Conservation (phyloP, 2,797 vertebrate species). For the Chanos chanos region DNA sequence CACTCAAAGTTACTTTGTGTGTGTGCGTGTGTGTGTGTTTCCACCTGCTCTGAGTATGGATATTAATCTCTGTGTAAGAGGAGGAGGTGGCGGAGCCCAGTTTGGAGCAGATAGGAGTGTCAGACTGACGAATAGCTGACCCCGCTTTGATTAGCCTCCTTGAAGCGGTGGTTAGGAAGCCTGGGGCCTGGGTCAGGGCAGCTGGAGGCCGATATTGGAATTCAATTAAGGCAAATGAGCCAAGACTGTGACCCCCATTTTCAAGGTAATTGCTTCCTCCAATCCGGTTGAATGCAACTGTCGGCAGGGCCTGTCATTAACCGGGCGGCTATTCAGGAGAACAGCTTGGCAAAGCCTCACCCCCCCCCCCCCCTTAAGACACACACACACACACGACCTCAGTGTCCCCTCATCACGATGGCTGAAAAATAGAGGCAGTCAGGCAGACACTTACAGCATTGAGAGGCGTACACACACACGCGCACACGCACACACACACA, state of each 20-base stretch:
- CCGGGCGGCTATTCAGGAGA: constrained; percentile 58
- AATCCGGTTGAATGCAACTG: constrained; percentile 58
- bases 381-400: constrained; percentile 28
- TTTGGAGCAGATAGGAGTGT: not conserved
- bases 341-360: constrained; percentile 40
- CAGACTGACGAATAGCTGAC: constrained; percentile 53
- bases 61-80: no score
- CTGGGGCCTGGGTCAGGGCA: constrained; percentile 64
- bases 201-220: constrained; percentile 78
- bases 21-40: no score
- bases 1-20: no score
- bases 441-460: constrained; percentile 22
- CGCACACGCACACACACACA: constrained; percentile 20
- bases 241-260: constrained; percentile 75
- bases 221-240: constrained; percentile 82
- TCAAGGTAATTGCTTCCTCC: constrained; percentile 80
- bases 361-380: constrained; percentile 16
- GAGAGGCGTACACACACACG: constrained; percentile 9
- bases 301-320: constrained; percentile 62
- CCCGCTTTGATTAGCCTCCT: constrained; percentile 59
- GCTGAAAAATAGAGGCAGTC: constrained; percentile 27
- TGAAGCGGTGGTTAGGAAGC: constrained; percentile 59
- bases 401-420: constrained; percentile 41
- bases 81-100: no score
- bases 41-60: no score